Evolutionary conservation across 1,140 invertebrate genomes (phyloP), one percentile per base, ranked within the genome.

Genomic region (Calosoma granatense): DNA sequence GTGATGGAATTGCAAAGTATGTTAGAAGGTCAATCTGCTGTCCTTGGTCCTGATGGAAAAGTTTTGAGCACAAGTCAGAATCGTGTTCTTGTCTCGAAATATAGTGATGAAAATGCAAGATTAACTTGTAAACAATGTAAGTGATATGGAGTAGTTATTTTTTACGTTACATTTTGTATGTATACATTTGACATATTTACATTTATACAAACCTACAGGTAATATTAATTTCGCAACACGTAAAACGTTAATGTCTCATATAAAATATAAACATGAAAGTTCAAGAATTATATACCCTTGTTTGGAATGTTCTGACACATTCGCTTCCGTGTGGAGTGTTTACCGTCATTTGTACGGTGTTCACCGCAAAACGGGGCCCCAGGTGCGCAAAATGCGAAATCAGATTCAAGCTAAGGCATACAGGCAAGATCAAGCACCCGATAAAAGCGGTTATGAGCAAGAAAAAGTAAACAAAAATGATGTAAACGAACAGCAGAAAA

Each of bases 281-380:
- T 80, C 78, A 51, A 72, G 81, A 30, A 69, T 81, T 41, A 80
- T 82, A 2, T 86, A 81, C 66, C 78, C 79, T 12, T 88, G 85
- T 65, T 83, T 83, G 11, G 81, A 80, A 57, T 87, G 85, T 65
- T 69, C 80, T n/a, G 78, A 79, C 56, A 80, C 78, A 58, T 86
- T 86, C 69, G 74, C 82, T 26, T 85, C 83, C 60, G 76, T 80
- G 0, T 85, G 82, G 78, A 80, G 82, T 63, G 84, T 86, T 2
- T 83, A 83, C 63, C 74, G 84, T n/a, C 85, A 87, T 75, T 72
- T 87, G 6, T 79, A 78, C 55, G 86, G 84, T 77, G 79, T 85
- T 65, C 81, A 84, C 67, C 76, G 78, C 58, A 81, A 80, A 72
- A 76, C 78, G n/a, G 74, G 76, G 54, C 74, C 78, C 17, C 80